Conservation (phyloP, 2,113 vertebrate species). For the Vulpes ferrilata region DNA sequence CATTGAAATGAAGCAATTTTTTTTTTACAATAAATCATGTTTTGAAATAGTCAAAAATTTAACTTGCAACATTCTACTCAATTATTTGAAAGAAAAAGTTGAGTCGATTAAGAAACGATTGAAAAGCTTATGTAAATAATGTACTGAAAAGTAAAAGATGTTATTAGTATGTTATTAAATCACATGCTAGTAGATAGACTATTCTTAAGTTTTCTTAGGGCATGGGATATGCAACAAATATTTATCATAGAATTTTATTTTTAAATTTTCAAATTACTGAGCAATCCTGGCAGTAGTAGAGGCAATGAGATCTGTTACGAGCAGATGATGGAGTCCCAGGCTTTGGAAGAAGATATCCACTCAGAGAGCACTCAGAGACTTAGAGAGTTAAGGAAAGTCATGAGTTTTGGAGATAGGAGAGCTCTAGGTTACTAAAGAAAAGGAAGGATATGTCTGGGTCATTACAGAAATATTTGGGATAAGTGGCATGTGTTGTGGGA, state of each 20-base stretch:
- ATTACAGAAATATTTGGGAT: not conserved
- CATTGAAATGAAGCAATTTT: not conserved
- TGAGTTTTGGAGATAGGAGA: not conserved
- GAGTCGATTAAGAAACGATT: not conserved
- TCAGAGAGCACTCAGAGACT: rapidly evolving
- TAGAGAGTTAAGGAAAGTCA: not conserved
- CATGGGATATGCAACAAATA: not conserved
- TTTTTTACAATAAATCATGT: not conserved
- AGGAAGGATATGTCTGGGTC: rapidly evolving
- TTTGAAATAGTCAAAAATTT: not conserved
- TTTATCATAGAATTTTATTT: not conserved
- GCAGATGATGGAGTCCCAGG: not conserved
- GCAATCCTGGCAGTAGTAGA: not conserved
- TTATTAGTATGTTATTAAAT: not conserved
- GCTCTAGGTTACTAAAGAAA: not conserved
- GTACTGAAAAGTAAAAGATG: not conserved
- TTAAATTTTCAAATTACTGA: not conserved
- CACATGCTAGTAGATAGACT: not conserved
- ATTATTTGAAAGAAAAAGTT: not conserved
- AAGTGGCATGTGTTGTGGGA: not conserved
- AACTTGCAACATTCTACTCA: not conserved
- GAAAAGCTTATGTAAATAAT: not conserved
- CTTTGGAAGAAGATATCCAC: not conserved
- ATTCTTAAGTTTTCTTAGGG: not conserved
- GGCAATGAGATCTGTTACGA: not conserved